Base-by-base conservation (phyloP, 2,113 vertebrate species). In the Peucedramus taeniatus region DNA sequence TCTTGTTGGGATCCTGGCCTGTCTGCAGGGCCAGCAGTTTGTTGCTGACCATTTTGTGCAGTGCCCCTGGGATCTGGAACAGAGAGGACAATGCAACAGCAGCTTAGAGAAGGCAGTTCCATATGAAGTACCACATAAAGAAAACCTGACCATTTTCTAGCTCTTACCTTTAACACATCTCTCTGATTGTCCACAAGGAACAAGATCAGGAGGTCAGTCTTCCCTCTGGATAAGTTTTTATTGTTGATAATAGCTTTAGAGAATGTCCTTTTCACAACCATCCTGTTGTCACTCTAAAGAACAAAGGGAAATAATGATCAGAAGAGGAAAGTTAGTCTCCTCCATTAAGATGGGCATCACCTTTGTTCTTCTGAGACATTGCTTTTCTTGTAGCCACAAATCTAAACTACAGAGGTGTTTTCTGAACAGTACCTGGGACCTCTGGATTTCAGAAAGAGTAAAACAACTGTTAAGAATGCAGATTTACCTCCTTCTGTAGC, bases 181-280 rank as follows among this genome's bases (percentile, higher is more conserved):
- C 97, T 98, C 92, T 99, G 99, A 91, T 99, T 98, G 92, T 99
- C 99, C 95, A 99, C 98, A 93, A 99, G 98, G 94, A 99, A 99
- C 72, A 99, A 98, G 89, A 99, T 98, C 89, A 99, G 98, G 94
- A 99, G 98, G 94, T 99, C 99, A 80, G 99, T 98, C 94, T 99
- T 99, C 87, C 99, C 99, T 97, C 99, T 99, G 61, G 99, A 98
- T 93, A 99, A 98, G 89, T 97, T 98, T 94, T 98, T 98, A 72
- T 99, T 99, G 96, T 98, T 98, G 93, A 99, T 98, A 49, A 99
- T 98, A 68, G 99, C 98, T 96, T 98, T 99, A 35, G 99, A 98
- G 91, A 99, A 99, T 0, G 98, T 98, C 96, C 99, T 98, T 97
- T 99, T 99, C 95, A 99, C 99, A 49, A 98, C 98, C 99, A 99